These are phyloP conservation scores for Catharus minimus DNA, from an alignment of 2,113 vertebrate genomes.

Conservation along the genomic window DNA sequence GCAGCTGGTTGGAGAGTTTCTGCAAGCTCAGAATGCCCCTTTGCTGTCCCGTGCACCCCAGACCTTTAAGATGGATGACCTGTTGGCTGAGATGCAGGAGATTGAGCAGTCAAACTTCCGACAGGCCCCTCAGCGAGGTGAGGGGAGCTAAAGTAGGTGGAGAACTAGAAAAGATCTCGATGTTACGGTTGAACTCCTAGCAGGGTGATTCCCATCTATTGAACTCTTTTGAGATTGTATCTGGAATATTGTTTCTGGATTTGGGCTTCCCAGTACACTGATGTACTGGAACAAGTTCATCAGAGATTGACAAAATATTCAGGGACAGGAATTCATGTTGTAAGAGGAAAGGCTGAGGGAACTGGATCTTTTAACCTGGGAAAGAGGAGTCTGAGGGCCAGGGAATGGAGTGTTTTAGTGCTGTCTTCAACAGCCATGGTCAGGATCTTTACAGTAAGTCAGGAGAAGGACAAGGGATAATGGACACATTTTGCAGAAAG, in stretches of 20 bases:
- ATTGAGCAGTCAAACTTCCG: slow-evolving; percentile 95
- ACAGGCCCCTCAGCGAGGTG: slow-evolving; percentile 95
- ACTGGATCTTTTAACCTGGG: background rate
- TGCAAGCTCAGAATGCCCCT: slow-evolving; percentile 80
- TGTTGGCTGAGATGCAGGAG: slow-evolving; percentile 98
- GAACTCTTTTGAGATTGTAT: background rate
- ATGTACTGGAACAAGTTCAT: background rate
- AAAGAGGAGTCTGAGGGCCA: background rate
- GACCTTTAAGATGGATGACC: slow-evolving; percentile 97
- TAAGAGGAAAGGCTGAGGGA: background rate
- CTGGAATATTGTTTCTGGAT: background rate
- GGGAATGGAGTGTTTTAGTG: background rate
- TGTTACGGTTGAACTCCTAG: background rate
- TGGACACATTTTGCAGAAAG: background rate
- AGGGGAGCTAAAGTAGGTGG: background rate
- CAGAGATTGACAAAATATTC: background rate
- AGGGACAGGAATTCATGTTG: background rate
- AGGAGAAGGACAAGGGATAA: background rate
- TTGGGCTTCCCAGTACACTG: background rate
- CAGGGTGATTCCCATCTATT: background rate
- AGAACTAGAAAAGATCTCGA: background rate
- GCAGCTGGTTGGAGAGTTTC: slow-evolving; percentile 94
- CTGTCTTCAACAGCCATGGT: background rate
- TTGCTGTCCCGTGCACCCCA: slow-evolving; percentile 87
- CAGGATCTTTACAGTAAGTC: background rate